A percentile compares a stretch with the other conserved stretches of the same genome.
phyloP scores from a whole-genome alignment of 2,113 vertebrate species.

The Gymnobelideus leadbeateri region DNA sequence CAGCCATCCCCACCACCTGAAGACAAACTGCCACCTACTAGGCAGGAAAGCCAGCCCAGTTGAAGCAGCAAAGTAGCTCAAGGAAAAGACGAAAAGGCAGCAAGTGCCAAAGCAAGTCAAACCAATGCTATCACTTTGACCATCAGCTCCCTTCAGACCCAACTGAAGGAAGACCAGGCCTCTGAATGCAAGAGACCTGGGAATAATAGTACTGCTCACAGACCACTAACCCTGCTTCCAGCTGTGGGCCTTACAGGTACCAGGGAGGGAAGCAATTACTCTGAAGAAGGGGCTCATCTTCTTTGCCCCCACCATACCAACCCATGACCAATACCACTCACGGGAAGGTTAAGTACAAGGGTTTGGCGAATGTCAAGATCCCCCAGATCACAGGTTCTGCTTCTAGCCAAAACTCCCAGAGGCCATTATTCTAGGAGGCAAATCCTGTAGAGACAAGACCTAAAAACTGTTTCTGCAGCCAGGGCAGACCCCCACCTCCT shows the following conservation, averaged over 20 bases:
- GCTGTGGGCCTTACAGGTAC: background rate
- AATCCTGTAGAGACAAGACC: background rate
- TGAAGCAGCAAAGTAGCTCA: background rate
- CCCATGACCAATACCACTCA: background rate
- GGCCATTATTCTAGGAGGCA: background rate
- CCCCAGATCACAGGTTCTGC: background rate
- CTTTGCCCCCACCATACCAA: background rate
- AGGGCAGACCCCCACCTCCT: background rate
- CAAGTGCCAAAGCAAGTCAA: background rate
- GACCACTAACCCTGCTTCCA: background rate
- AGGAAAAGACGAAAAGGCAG: background rate
- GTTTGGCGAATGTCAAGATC: background rate
- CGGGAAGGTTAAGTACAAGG: background rate
- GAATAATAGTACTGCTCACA: background rate
- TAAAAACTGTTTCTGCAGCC: background rate
- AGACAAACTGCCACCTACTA: background rate
- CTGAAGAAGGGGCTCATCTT: background rate
- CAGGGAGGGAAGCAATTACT: background rate
- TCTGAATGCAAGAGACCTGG: background rate
- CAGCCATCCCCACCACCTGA: background rate
- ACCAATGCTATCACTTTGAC: background rate
- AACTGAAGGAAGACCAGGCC: background rate
- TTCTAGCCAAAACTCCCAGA: background rate
- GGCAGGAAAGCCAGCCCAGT: background rate
- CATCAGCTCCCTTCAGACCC: background rate